phyloP scores from a whole-genome alignment of 2,113 vertebrate species.

The Tragulus kanchil region DNA sequence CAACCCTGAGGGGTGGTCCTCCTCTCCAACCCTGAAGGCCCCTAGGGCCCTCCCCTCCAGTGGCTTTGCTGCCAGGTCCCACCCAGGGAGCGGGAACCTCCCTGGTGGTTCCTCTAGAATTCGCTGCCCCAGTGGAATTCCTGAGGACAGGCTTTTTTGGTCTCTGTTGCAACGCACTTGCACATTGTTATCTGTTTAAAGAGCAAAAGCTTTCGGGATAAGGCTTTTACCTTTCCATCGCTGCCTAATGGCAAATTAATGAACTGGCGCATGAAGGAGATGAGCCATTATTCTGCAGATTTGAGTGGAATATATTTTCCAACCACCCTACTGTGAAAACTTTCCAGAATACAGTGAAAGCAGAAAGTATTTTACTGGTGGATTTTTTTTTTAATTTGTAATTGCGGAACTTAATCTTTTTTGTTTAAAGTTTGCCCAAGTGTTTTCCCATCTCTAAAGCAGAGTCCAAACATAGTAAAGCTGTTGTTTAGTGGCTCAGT shows the following conservation, averaged over 20 bases:
- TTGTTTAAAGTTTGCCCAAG: background rate
- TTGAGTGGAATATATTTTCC: slow-evolving; percentile 45
- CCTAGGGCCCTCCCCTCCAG: background rate
- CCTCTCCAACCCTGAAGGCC: background rate
- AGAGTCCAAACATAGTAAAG: background rate
- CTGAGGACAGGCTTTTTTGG: background rate
- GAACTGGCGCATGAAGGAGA: slow-evolving; percentile 23
- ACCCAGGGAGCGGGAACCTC: background rate
- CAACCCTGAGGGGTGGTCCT: background rate
- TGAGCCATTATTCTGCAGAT: slow-evolving; percentile 36
- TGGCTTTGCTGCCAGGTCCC: background rate
- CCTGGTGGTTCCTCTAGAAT: background rate
- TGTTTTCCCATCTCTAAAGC: background rate
- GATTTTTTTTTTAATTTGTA: slow-evolving; percentile 31
- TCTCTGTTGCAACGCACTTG: background rate
- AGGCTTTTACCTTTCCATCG: slow-evolving; percentile 19
- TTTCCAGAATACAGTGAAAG: background rate
- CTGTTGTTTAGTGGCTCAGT: background rate
- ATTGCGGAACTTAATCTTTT: background rate
- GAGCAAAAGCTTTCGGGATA: slow-evolving; percentile 10
- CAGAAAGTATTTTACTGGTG: background rate
- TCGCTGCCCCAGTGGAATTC: background rate
- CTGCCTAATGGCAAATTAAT: slow-evolving; percentile 37
- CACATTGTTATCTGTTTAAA: background rate
- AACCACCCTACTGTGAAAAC: slow-evolving; percentile 34